Evolutionary conservation across 2,888 invertebrate genomes (phyloP).

Genomic region (Drosophila falleni): DNA sequence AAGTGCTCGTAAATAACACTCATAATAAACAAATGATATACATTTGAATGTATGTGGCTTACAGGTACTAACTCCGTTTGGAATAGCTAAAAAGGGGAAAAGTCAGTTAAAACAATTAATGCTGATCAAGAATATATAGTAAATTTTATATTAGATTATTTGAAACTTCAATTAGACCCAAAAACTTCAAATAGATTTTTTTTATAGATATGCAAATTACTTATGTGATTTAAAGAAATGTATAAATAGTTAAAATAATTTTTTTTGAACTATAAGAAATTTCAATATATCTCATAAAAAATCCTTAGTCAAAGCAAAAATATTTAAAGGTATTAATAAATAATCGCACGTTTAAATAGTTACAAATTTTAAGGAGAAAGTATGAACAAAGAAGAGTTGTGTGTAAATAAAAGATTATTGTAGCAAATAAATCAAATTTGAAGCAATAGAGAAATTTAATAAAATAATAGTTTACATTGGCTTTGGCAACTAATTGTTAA

Average conservation of each 20-base stretch:
- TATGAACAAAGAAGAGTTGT: background rate
- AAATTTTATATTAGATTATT: too few species aligned
- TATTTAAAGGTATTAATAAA: background rate
- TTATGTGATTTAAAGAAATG: too few species aligned
- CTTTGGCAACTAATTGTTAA: slow-evolving; percentile 15
- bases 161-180: too few species aligned
- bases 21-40: slow-evolving; percentile 27
- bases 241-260: too few species aligned
- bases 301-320: background rate
- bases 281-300: background rate
- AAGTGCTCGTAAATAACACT: slow-evolving; percentile 36
- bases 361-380: background rate
- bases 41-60: slow-evolving; percentile 1
- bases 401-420: background rate
- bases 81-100: background rate
- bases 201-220: too few species aligned
- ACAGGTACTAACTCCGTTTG: background rate
- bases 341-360: background rate
- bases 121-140: too few species aligned
- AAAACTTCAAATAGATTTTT: too few species aligned
- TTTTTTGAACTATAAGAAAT: too few species aligned
- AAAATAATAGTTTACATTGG: slow-evolving; percentile 1
- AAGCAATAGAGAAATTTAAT: slow-evolving; percentile 10
- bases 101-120: too few species aligned
- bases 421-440: slow-evolving; percentile 8